Percentiles rank a stretch among this genome's conserved stretches.
Conservation (phyloP, 2,113 vertebrate species). For the Furnarius figulus region DNA sequence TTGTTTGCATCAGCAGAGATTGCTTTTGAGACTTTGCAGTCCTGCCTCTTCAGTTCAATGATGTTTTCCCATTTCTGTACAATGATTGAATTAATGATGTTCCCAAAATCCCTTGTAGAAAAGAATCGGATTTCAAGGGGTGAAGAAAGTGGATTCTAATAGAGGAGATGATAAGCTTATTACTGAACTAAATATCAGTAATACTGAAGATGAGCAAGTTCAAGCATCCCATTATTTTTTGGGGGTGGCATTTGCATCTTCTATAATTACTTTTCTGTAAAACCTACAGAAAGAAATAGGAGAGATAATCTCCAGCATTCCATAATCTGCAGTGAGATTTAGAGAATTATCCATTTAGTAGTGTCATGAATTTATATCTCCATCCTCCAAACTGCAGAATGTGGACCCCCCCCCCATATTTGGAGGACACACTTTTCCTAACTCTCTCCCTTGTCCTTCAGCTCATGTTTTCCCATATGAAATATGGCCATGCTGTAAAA, state of each 20-base stretch:
- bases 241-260: neutral
- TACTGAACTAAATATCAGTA: constrained; percentile 23
- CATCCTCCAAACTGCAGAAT: neutral
- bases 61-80: neutral
- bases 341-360: neutral
- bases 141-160: constrained; percentile 2
- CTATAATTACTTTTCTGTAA: neutral
- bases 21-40: neutral
- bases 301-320: neutral
- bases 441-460: neutral
- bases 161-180: constrained; percentile 20
- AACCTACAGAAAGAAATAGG: neutral
- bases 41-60: neutral
- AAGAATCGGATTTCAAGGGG: constrained; percentile 5
- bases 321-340: neutral
- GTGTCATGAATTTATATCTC: neutral
- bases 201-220: neutral
- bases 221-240: neutral
- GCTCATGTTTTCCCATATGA: neutral
- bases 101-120: neutral
- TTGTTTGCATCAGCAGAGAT: constrained; percentile 13
- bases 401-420: neutral
- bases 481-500: neutral
- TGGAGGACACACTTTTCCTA: neutral
- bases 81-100: constrained; percentile 10